Conservation (phyloP, 2,113 vertebrate species). For the Zosterops borbonicus region DNA sequence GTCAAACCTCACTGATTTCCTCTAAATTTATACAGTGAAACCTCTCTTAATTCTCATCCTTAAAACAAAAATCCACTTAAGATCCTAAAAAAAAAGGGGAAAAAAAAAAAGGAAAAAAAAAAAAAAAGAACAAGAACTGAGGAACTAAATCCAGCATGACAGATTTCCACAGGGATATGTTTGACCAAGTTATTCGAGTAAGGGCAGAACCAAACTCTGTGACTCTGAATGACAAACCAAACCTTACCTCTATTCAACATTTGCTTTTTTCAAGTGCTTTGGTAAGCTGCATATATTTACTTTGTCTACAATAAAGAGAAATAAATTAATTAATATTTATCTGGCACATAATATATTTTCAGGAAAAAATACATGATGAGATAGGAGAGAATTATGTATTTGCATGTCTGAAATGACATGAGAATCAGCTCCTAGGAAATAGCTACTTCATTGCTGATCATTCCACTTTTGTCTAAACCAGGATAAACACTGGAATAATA, state of each 20-base stretch:
- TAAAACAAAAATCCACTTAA: not conserved
- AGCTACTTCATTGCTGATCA: not conserved
- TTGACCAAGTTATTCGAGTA: not conserved
- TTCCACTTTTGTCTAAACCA: not conserved
- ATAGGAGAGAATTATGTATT: not conserved
- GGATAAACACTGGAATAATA: not conserved
- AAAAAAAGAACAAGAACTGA: not conserved
- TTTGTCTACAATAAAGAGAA: not conserved
- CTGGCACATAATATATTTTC: not conserved
- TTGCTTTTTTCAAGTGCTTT: not conserved
- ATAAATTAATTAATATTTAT: not conserved
- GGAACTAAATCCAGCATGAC: not conserved
- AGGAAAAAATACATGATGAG: not conserved
- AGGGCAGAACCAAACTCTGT: not conserved
- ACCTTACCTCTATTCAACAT: not conserved
- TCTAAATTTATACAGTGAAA: not conserved
- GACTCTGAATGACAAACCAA: not conserved
- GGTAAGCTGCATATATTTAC: not conserved
- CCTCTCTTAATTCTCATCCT: not conserved
- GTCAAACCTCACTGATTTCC: not conserved
- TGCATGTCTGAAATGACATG: not conserved
- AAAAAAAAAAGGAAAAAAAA: not conserved
- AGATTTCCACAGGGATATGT: not conserved
- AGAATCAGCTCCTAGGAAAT: not conserved
- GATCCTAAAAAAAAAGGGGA: not conserved